Evolutionary conservation across 2,888 invertebrate genomes (phyloP).

Genomic region (Chrysomela aeneicollis): DNA sequence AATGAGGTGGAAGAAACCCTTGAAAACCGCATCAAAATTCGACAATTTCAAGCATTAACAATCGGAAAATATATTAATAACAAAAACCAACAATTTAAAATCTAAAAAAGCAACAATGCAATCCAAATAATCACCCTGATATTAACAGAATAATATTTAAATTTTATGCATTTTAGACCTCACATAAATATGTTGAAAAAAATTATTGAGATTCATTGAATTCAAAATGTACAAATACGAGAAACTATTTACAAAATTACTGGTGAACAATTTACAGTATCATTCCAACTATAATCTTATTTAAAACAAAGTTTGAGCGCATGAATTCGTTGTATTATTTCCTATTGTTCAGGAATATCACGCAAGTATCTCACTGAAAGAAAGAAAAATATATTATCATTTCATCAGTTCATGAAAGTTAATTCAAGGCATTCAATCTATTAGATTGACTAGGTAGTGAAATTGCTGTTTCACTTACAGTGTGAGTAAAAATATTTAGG

Average conservation of each 20-base stretch:
- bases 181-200: conserved; percentile 28
- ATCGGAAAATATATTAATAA: not conserved
- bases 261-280: conserved; percentile 1
- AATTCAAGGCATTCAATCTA: conserved; percentile 4
- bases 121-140: not conserved
- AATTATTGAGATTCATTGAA: conserved; percentile 37
- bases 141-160: conserved; percentile 38
- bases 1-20: not conserved
- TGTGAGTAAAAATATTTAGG: too few relatives aligned
- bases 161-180: conserved; percentile 21
- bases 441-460: too few relatives aligned
- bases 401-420: conserved; percentile 7
- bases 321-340: conserved; percentile 33
- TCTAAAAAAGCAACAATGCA: conserved; percentile 13
- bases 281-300: conserved; percentile 1
- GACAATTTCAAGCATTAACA: not conserved
- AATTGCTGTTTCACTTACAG: too few relatives aligned
- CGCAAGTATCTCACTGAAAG: conserved; percentile 44
- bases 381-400: conserved; percentile 22
- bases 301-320: conserved; percentile 29
- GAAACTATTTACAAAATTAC: conserved; percentile 37
- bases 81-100: conserved; percentile 18
- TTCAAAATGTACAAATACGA: conserved; percentile 37
- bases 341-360: conserved; percentile 23
- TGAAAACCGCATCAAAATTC: not conserved